A percentile compares a stretch with the other conserved stretches of the same genome.
Conservation (phyloP, 2,797 vertebrate genomes). For the Rhinogobio ventralis region DNA sequence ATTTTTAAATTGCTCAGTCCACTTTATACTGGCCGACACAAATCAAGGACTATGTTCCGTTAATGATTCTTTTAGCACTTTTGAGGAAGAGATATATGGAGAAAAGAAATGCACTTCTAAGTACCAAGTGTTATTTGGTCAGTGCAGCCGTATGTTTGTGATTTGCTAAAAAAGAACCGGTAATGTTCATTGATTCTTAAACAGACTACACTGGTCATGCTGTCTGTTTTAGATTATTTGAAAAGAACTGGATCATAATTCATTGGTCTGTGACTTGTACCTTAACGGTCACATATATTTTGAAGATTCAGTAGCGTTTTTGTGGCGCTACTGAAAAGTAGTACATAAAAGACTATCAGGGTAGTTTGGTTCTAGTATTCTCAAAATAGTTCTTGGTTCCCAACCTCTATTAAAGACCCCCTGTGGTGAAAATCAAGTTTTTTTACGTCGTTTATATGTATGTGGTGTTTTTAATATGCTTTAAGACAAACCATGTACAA, state of each 20-base stretch:
- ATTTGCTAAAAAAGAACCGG: background rate
- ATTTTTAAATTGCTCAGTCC: conserved; percentile 6
- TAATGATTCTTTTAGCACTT: conserved; percentile 2
- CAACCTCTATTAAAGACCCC: conserved; percentile 10
- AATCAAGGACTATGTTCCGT: background rate
- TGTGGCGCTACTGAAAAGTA: background rate
- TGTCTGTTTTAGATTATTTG: conserved; percentile 11
- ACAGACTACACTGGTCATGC: background rate
- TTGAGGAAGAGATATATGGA: background rate
- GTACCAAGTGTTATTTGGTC: background rate
- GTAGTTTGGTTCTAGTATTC: background rate
- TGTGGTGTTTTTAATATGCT: too few relatives aligned
- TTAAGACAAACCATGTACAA: too few relatives aligned
- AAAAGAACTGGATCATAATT: conserved; percentile 5
- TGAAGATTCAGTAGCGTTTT: background rate
- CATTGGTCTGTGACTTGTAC: background rate
- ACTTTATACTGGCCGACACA: background rate
- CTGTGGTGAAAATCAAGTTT: too few relatives aligned
- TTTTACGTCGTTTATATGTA: too few relatives aligned
- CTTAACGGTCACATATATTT: background rate
- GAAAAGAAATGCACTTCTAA: conserved; percentile 1
- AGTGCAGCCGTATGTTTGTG: background rate
- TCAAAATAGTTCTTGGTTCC: background rate
- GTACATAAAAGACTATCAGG: background rate
- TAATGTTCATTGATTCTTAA: background rate